phyloP scores from a whole-genome alignment of 2,888 invertebrate species.

The Agrochola lota region DNA sequence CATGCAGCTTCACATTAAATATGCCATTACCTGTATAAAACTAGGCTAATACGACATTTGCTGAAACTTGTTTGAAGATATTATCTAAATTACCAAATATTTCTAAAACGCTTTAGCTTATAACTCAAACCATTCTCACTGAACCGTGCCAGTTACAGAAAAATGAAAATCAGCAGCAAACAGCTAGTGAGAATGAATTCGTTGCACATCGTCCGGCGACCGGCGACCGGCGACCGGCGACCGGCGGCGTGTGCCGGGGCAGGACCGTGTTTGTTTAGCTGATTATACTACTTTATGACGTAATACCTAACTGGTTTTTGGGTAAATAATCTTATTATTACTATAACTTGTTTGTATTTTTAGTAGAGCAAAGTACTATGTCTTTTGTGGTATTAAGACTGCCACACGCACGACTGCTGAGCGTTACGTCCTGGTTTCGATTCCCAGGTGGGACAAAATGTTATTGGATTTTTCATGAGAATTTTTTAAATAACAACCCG shows the following conservation, averaged over 20 bases:
- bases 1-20: too few species aligned
- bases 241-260: conserved; percentile 1
- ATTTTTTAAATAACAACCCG: not conserved
- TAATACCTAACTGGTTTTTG: conserved; percentile 4
- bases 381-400: not conserved
- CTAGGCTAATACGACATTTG: too few species aligned
- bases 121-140: not conserved
- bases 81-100: too few species aligned
- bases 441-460: not conserved
- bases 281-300: conserved; percentile 12
- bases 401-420: not conserved
- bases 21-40: too few species aligned
- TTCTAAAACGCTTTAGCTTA: conserved; percentile 7
- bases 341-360: not conserved
- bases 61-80: too few species aligned
- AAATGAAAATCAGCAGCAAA: conserved; percentile 65
- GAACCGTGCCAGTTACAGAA: conserved; percentile 48
- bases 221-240: conserved; percentile 9
- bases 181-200: conserved; percentile 65
- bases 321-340: not conserved
- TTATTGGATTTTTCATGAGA: not conserved
- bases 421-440: not conserved
- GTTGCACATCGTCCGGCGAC: conserved; percentile 45
- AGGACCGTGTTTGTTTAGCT: conserved; percentile 25
- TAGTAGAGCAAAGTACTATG: not conserved